Base-by-base conservation (phyloP, 2,888 invertebrate species). In the Bombylius major region DNA sequence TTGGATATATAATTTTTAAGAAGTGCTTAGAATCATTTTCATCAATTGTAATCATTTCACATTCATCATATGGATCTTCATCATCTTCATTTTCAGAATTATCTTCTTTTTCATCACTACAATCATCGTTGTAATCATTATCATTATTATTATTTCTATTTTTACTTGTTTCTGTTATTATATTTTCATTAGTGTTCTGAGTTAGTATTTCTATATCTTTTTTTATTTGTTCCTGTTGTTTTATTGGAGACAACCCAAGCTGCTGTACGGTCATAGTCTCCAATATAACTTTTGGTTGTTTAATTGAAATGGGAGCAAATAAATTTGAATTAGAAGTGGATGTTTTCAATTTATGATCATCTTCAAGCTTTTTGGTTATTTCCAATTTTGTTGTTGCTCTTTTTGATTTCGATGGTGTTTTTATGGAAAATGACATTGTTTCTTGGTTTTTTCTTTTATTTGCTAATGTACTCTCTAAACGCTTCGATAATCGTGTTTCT, bases 61-160 rank as follows among this genome's bases (percentile, higher is more conserved):
- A 63, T n/a, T 50, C 46, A 36, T 61, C 60, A 51, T 61, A 63
- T 5, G 62, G 62, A 51, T 61, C 60, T 9, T 61, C 62, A 11
- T 60, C 62, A 14, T 59, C 61, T 4, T 60, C 60, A 4, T 9
- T 33, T 34, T 47, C 31, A 42, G 23, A 33, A 47, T 39, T n/a
- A 34, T 32, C 33, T 42, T 51, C 51, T 46, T 47, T 42, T 8
- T 47, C 47, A 8, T 7, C 33, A 8, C 9, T 4, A 36, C 9
- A 6, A 36, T 36, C 36, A 4, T 36, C 36, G 7, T 36, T 36
- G 9, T 36, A 8, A 36, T 36, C 36, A 4, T 36, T 9, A 36
- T 8, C 11, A 5, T 42, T 5, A 4, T 42, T 11, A 42, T 42
- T 11, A 8, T 42, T 42, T 11, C 11, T 42, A 8, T 36, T 36